These are phyloP conservation scores for Helicoverpa assulta DNA, from an alignment of 2,888 invertebrate genomes.

Conservation along the genomic window DNA sequence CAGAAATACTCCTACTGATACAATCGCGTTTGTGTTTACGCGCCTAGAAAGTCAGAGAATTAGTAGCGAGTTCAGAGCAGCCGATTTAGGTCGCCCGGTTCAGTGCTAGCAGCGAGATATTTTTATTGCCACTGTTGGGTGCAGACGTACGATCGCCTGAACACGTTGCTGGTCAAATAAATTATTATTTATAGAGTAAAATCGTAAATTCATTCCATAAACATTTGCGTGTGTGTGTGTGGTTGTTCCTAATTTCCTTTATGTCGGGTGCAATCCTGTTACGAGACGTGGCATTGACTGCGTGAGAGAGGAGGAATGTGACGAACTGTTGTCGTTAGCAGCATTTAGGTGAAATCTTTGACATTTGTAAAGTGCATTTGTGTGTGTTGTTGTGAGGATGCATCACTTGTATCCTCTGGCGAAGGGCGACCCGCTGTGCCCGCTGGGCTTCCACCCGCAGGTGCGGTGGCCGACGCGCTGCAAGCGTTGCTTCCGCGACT, in stretches of 20 bases:
- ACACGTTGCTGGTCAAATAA: slow-evolving; percentile 82
- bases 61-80: slow-evolving; percentile 75
- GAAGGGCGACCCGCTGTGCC: slow-evolving; percentile 97
- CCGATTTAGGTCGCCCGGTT: slow-evolving; percentile 89
- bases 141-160: slow-evolving; percentile 84
- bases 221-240: slow-evolving; percentile 75
- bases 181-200: slow-evolving; percentile 86
- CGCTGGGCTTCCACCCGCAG: slow-evolving; percentile 98
- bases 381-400: slow-evolving; percentile 86
- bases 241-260: slow-evolving; percentile 66
- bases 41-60: slow-evolving; percentile 73
- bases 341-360: slow-evolving; percentile 84
- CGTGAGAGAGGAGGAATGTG: slow-evolving; percentile 69
- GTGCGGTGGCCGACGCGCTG: slow-evolving; percentile 98
- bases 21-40: slow-evolving; percentile 66
- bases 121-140: slow-evolving; percentile 88
- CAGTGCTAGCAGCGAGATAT: slow-evolving; percentile 88
- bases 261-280: slow-evolving; percentile 60
- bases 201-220: slow-evolving; percentile 88
- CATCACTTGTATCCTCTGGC: slow-evolving; percentile 94
- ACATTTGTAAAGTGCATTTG: slow-evolving; percentile 87
- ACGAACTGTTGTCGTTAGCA: slow-evolving; percentile 67
- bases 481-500: slow-evolving; percentile 97
- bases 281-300: slow-evolving; percentile 56
- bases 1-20: slow-evolving; percentile 62